Base-by-base conservation (phyloP, 1,140 invertebrate species). In the Bombus difficillimus region DNA sequence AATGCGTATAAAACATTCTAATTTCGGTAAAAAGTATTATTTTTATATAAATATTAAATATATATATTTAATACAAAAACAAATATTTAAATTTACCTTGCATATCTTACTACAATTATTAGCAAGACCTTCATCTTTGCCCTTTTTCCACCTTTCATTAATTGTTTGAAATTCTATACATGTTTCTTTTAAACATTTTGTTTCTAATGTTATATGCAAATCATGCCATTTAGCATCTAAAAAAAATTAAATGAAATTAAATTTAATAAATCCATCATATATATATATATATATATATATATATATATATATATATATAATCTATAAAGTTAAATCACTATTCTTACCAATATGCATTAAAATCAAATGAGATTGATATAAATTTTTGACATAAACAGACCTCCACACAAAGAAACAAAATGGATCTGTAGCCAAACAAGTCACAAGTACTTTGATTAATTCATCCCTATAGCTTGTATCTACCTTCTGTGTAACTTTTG, bases 401-500 rank as follows among this genome's bases (percentile, higher is more conserved):
- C 91, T 95, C 96, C 96, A 97, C 22, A 93, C 89, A 77, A 91
- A 93, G n/a, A 96, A 95, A 83, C 96, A 96, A 75, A 94, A 93
- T 53, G 95, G 93, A 78, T 96, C 95, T 78, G 93, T 94, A 5
- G 92, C 88, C 41, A 97, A 92, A 86, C 96, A 96, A 66, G 91
- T 93, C 53, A 95, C 82, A 34, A 96, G 87, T 83, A 93, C 92
- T 87, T 94, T 93, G 73, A 95, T 88, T 41, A 96, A 86, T 92
- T 96, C 95, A 59, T 95, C 92, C 79, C 91, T 95, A 78, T 95
- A 94, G 59, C 85, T 85, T 28, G 88, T 79, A 88, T 91, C 94
- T 32, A 90, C 91, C 80, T 95, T 95, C 32, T 85, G 90, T 57
- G 89, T 91, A 73, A 96, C 85, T 93, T 94, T 96, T 43, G 92